Evolutionary conservation across 2,797 vertebrate species (phyloP), one percentile per base, ranked within the genome.

Genomic region (Lindbergichthys nudifrons): DNA sequence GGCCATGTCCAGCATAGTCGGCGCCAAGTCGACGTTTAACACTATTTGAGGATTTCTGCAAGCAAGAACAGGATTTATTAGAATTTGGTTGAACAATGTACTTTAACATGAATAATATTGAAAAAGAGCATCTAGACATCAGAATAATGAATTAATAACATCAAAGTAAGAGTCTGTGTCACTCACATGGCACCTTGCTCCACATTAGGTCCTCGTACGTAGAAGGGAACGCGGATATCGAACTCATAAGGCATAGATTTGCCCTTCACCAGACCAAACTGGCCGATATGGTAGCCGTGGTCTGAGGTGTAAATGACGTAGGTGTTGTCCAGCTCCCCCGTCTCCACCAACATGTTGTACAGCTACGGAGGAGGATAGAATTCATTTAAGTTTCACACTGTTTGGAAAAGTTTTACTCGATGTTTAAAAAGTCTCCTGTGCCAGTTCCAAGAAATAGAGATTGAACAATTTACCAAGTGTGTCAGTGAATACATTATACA

Each of bases 191-290:
- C 95, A 5, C 97, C 97, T 19, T 96, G 95, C 53, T 99, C 97
- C 93, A 99, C 96, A 59, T 97, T 97, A 54, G 98, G 98, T 50
- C 98, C 98, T 75, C 97, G 93, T 57, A 99, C 79, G 10, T 96
- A 99, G 92, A 99, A 99, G 0, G 98, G 98, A 78, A 99, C 96
- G 52, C 97, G 93, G 87, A 99, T 98, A 83, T 99, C 98, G 47
- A 99, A 99, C 88, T 99, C 98, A 0, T 99, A 99, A 0, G 97
- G 97, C 97, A 99, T 98, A 10, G 97, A 99, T 87, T 99, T 99
- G 45, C 97, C 98, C 90, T 99, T 99, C 68, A 99, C 97, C 81
- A 99, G 93, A 10, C 97, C 97, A 73, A 99, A 99, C 92, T 99
- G 98, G 36, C 98, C 98, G 3, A 99, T 98, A 75, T 99, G 98